Conservation (phyloP, 2,113 vertebrate genomes). For the Leptocoma aspasia region DNA sequence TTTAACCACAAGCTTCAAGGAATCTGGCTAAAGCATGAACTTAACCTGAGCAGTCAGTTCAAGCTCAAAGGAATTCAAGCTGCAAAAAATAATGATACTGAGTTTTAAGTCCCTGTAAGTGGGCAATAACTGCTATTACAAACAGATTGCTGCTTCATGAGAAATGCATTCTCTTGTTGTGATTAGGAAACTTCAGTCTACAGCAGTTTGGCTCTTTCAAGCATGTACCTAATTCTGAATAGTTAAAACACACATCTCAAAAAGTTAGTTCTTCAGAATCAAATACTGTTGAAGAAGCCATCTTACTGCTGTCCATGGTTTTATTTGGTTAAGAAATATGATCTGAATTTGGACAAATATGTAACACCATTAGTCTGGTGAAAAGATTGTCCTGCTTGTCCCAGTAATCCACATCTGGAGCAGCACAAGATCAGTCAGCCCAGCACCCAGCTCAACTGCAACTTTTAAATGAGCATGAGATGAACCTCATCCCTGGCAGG, state of each 20-base stretch:
- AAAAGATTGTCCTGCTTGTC: not conserved
- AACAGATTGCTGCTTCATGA: not conserved
- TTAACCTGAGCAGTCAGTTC: not conserved
- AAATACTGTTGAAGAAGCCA: not conserved
- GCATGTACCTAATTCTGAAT: not conserved
- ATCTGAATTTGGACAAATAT: fast-evolving
- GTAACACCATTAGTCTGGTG: not conserved
- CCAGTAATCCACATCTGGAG: not conserved
- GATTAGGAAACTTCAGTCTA: not conserved
- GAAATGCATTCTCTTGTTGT: not conserved
- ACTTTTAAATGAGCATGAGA: not conserved
- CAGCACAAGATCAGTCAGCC: not conserved
- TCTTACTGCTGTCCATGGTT: not conserved
- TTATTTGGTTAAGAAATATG: not conserved
- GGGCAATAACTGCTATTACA: not conserved
- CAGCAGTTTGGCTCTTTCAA: not conserved
- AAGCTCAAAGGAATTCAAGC: not conserved
- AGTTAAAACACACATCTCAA: not conserved
- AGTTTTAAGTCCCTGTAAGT: not conserved
- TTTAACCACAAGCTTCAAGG: not conserved
- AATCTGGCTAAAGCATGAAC: not conserved
- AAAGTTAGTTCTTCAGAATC: not conserved
- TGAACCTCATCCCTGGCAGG: not conserved
- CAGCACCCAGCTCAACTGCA: not conserved
- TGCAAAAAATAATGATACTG: not conserved